These are phyloP conservation scores for Odocoileus hemionus DNA, from an alignment of 2,113 vertebrate genomes.

Conservation along the genomic window DNA sequence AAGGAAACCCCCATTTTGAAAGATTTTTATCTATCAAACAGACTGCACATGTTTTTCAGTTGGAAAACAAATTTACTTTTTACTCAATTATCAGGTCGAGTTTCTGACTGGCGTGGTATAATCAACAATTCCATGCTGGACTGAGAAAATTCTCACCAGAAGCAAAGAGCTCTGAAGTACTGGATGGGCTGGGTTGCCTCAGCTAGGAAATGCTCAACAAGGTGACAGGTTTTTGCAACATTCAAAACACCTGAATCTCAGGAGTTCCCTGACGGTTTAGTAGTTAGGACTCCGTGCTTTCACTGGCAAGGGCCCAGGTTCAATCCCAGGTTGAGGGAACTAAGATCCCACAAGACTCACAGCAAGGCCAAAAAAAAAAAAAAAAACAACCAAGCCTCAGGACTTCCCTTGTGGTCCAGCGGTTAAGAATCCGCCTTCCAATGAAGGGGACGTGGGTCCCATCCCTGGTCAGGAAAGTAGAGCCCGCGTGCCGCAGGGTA, in stretches of 20 bases:
- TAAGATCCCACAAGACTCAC: background rate
- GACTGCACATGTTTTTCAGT: background rate
- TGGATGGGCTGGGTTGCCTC: background rate
- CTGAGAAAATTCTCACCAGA: background rate
- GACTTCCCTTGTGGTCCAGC: background rate
- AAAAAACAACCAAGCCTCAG: background rate
- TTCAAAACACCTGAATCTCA: background rate
- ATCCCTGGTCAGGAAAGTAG: background rate
- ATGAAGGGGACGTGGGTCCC: too few relatives aligned
- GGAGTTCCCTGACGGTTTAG: background rate
- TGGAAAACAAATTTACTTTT: background rate
- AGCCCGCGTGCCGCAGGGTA: background rate
- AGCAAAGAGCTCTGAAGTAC: background rate
- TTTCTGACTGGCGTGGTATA: background rate
- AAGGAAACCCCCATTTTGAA: background rate
- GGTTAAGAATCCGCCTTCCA: background rate
- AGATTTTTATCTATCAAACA: background rate
- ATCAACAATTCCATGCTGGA: background rate
- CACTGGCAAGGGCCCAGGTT: background rate
- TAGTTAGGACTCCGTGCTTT: background rate
- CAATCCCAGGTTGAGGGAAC: background rate
- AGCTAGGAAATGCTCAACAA: background rate
- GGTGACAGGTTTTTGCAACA: background rate
- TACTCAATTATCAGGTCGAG: background rate
- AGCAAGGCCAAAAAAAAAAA: background rate